Evolutionary conservation across 2,888 invertebrate species (phyloP).

Genomic region (Eupithecia tripunctaria): DNA sequence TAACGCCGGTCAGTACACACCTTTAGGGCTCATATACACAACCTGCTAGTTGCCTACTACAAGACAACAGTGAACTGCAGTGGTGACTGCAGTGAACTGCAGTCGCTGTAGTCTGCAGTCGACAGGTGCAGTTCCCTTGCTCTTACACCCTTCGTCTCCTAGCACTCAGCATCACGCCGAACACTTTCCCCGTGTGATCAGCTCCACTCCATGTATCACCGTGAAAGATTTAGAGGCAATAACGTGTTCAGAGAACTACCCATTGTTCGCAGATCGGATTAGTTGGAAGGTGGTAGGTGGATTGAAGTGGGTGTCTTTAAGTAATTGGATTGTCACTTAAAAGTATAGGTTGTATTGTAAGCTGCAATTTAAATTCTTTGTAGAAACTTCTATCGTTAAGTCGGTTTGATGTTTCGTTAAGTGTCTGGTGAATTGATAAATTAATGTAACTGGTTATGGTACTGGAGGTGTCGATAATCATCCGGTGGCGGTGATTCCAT

Average conservation of each 20-base stretch:
- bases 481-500: too few relatives aligned
- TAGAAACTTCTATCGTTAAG: not conserved
- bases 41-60: too few relatives aligned
- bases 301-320: conserved; percentile 21
- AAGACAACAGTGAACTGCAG: too few relatives aligned
- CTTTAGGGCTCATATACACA: too few relatives aligned
- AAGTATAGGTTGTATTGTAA: conserved; percentile 5
- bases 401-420: not conserved
- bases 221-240: conserved; percentile 83
- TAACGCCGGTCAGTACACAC: too few relatives aligned
- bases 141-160: not conserved
- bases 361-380: not conserved
- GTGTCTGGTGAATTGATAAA: not conserved
- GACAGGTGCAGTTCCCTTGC: too few relatives aligned
- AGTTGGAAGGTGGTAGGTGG: conserved; percentile 51
- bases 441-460: too few relatives aligned
- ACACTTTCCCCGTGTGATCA: conserved; percentile 6
- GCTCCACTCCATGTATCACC: conserved; percentile 37
- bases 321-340: conserved; percentile 17
- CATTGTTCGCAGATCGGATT: conserved; percentile 80
- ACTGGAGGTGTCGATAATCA: too few relatives aligned
- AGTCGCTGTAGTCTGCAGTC: too few relatives aligned
- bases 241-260: conserved; percentile 74
- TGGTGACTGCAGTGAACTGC: too few relatives aligned
- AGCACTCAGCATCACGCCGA: not conserved